phyloP scores from a whole-genome alignment of 2,797 vertebrate species.

The Urosaurus nigricauda region DNA sequence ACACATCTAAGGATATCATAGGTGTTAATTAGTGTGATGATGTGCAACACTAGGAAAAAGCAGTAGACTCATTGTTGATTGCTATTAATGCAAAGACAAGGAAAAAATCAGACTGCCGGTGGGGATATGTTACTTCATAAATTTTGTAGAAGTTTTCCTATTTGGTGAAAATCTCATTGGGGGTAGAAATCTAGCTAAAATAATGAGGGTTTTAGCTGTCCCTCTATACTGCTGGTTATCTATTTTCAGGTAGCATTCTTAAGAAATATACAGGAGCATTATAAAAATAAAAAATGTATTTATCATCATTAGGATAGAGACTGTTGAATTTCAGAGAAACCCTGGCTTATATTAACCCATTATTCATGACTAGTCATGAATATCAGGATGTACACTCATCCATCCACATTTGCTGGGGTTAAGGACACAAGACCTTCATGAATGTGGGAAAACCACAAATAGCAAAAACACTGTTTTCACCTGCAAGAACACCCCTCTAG shows the following conservation, averaged over 20 bases:
- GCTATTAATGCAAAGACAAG: slow-evolving; percentile 38
- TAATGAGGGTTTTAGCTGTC: not conserved
- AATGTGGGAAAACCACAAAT: too few species aligned
- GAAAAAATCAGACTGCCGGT: not conserved
- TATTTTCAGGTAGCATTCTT: not conserved
- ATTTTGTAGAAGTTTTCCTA: too few species aligned
- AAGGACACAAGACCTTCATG: too few species aligned
- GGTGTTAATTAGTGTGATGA: slow-evolving; percentile 41
- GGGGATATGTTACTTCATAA: not conserved
- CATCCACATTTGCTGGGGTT: too few species aligned
- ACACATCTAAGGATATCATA: slow-evolving; percentile 27
- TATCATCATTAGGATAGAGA: not conserved
- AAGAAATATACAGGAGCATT: not conserved
- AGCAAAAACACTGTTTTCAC: too few species aligned
- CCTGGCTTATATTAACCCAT: not conserved
- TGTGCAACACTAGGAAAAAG: not conserved
- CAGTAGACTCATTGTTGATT: not conserved
- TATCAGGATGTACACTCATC: too few species aligned
- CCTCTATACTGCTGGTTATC: not conserved
- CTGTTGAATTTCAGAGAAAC: not conserved
- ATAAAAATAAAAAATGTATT: not conserved
- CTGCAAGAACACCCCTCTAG: too few species aligned
- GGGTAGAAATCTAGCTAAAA: not conserved
- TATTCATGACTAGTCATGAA: not conserved
- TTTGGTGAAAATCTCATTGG: not conserved